Conservation (phyloP, 2,113 vertebrate genomes). For the Octodon degus region DNA sequence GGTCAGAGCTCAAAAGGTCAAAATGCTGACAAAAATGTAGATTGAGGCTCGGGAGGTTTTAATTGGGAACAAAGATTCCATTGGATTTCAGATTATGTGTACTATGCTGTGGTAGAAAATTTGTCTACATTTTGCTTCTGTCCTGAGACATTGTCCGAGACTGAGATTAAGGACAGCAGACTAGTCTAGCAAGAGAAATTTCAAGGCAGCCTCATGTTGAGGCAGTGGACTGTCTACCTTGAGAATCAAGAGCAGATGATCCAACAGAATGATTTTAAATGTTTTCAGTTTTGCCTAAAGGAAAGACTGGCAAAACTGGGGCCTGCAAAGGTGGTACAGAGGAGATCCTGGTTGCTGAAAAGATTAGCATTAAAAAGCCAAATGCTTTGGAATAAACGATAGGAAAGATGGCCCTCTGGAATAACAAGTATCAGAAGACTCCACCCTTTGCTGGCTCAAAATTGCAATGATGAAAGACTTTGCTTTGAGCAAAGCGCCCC, state of each 20-base stretch:
- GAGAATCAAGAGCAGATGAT: not conserved
- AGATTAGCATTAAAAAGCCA: not conserved
- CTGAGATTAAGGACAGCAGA: not conserved
- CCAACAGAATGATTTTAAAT: not conserved
- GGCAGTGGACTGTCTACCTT: not conserved
- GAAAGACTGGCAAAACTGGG: not conserved
- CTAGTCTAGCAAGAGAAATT: not conserved
- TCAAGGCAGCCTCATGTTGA: not conserved
- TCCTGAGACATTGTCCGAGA: not conserved
- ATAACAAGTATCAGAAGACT: not conserved
- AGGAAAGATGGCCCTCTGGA: not conserved
- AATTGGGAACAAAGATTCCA: not conserved
- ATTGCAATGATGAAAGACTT: not conserved
- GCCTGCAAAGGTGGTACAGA: too few species aligned
- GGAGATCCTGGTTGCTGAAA: not conserved
- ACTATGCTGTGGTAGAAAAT: not conserved
- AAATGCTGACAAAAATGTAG: not conserved
- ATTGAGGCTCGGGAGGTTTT: not conserved
- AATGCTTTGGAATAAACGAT: not conserved
- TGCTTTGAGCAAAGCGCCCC: not conserved
- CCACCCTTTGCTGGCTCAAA: not conserved
- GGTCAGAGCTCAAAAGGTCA: not conserved
- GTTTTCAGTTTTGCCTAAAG: not conserved
- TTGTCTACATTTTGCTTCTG: not conserved
- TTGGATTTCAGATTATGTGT: not conserved